Percentiles rank a stretch among this genome's conserved stretches.
phyloP scores from a whole-genome alignment of 2,113 vertebrate genomes.

The Cathartes aura region DNA sequence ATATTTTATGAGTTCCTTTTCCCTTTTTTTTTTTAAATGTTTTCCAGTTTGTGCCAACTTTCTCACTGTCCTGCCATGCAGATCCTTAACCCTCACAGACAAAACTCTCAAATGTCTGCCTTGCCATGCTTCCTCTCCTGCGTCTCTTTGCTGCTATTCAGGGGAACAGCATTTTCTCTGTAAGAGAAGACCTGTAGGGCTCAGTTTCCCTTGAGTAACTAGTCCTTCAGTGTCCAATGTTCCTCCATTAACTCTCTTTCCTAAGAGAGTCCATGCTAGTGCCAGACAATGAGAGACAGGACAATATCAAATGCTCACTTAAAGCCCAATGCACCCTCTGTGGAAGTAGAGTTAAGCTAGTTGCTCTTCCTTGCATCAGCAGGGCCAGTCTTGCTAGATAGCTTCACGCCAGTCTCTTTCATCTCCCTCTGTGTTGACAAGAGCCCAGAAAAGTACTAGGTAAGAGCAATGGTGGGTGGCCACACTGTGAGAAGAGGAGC shows the following conservation, averaged over 20 bases:
- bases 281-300: neutral
- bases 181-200: neutral
- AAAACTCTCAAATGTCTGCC: neutral
- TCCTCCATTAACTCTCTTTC: neutral
- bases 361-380: neutral
- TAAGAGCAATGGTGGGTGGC: rapidly evolving
- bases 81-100: neutral
- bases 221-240: neutral
- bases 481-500: neutral
- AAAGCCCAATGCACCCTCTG: neutral
- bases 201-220: neutral
- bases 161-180: neutral
- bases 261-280: neutral
- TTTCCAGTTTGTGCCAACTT: neutral
- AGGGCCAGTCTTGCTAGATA: neutral
- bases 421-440: neutral
- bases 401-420: neutral
- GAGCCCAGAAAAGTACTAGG: neutral
- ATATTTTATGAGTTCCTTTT: neutral
- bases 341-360: neutral
- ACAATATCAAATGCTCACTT: neutral
- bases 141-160: neutral
- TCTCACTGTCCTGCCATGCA: neutral
- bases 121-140: neutral
- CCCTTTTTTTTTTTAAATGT: neutral